Conservation (phyloP, 2,888 invertebrate genomes). For the Lasioglossum malachurum region DNA sequence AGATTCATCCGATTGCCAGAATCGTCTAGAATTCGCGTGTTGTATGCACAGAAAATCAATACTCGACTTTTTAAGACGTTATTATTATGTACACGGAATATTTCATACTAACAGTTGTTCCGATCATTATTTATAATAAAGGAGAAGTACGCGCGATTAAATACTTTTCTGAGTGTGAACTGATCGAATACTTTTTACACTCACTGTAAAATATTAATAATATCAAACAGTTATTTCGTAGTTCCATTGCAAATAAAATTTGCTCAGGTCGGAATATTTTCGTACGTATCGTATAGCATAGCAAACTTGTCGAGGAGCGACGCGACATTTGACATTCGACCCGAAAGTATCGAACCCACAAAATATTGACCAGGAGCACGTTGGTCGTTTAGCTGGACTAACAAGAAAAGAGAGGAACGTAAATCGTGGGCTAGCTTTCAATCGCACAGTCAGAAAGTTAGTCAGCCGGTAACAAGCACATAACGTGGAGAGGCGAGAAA, state of each 20-base stretch:
- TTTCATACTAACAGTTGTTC: background rate
- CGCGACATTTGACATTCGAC: background rate
- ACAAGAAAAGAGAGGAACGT: constrained; percentile 23
- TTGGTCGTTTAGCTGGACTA: constrained; percentile 11
- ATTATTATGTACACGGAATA: background rate
- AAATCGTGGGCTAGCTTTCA: constrained; percentile 33
- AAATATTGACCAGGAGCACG: constrained; percentile 8
- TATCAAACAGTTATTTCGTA: too few relatives aligned
- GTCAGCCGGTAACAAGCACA: constrained; percentile 17
- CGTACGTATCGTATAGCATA: background rate
- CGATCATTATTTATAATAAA: too few relatives aligned
- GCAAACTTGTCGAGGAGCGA: background rate
- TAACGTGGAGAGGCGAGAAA: constrained; percentile 35
- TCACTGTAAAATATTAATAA: too few relatives aligned
- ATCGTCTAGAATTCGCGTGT: background rate
- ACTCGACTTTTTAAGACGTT: background rate
- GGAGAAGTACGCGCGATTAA: too few relatives aligned
- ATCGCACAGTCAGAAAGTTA: constrained; percentile 47
- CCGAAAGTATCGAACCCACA: background rate
- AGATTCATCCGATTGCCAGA: background rate
- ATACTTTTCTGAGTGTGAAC: too few relatives aligned
- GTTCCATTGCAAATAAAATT: too few relatives aligned
- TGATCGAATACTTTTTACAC: too few relatives aligned
- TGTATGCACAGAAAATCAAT: background rate
- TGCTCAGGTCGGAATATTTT: too few relatives aligned